These are phyloP conservation scores for Apamea anceps DNA, from an alignment of 2,888 invertebrate genomes.

Conservation along the genomic window DNA sequence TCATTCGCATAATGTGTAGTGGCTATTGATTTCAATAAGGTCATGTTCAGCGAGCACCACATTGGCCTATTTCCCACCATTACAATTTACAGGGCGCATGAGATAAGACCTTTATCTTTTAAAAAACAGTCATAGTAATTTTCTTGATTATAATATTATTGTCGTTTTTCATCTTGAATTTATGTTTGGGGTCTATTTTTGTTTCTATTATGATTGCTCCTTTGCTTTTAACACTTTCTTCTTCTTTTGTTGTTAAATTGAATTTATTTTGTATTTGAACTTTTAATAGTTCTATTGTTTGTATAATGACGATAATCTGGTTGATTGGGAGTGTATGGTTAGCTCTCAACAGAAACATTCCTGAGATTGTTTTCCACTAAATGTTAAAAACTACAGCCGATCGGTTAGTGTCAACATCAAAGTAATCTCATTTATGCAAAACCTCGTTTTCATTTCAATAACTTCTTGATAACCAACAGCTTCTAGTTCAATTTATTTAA, in stretches of 20 bases:
- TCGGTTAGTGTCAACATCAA: not conserved
- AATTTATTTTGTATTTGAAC: not conserved
- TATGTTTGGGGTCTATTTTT: not conserved
- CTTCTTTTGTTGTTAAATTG: not conserved
- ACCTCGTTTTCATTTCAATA: conserved; percentile 16
- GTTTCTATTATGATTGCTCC: not conserved
- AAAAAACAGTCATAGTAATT: not conserved
- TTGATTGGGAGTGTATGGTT: not conserved
- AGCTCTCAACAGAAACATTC: not conserved
- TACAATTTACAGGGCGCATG: conserved; percentile 36
- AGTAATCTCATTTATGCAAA: conserved; percentile 26
- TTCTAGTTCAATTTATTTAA: conserved; percentile 32
- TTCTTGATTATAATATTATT: not conserved
- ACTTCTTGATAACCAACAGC: conserved; percentile 28
- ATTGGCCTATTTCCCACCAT: conserved; percentile 48
- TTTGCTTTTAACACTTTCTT: not conserved
- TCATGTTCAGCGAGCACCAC: conserved; percentile 40
- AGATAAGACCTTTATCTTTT: not conserved
- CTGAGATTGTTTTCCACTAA: not conserved
- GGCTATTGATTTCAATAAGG: conserved; percentile 49
- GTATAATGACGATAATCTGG: not conserved
- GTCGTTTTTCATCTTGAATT: not conserved
- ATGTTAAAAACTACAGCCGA: not conserved
- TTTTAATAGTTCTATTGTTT: not conserved
- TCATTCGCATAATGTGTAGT: conserved; percentile 40